Conservation (phyloP, 2,888 invertebrate genomes). For the Agrochola litura region DNA sequence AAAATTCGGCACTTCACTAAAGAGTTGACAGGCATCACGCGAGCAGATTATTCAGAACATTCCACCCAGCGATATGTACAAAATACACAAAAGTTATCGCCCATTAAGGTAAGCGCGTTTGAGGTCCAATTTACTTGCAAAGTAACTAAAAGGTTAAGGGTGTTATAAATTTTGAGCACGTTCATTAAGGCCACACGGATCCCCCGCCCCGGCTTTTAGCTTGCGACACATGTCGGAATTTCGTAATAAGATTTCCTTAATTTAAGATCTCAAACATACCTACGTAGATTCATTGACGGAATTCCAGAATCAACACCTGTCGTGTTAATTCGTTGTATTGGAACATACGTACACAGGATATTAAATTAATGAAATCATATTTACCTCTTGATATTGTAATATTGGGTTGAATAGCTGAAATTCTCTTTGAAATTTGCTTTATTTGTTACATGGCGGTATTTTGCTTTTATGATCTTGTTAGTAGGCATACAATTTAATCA, state of each 20-base stretch:
- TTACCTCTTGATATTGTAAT: constrained; percentile 22
- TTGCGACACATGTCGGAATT: constrained; percentile 88
- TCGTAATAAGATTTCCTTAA: constrained; percentile 89
- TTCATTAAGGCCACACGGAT: constrained; percentile 85
- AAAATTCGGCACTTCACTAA: constrained; percentile 28
- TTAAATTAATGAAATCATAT: constrained; percentile 48
- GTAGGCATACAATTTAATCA: constrained; percentile 2
- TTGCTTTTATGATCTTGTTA: constrained; percentile 1
- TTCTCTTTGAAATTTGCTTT: constrained; percentile 1
- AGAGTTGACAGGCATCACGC: constrained; percentile 9
- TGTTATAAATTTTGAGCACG: constrained; percentile 89
- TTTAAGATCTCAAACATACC: constrained; percentile 81
- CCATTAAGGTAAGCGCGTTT: constrained; percentile 74
- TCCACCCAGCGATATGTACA: constrained; percentile 21
- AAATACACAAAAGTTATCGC: constrained; percentile 64
- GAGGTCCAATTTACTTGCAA: constrained; percentile 80
- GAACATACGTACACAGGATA: constrained; percentile 27
- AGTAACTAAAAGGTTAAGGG: constrained; percentile 86
- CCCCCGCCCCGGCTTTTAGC: constrained; percentile 83
- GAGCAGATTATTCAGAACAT: background rate
- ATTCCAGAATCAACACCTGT: constrained; percentile 70
- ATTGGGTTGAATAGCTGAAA: constrained; percentile 14
- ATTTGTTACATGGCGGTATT: constrained; percentile 11
- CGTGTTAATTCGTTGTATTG: constrained; percentile 48
- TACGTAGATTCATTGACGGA: constrained; percentile 65